A percentile compares a stretch with the other conserved stretches of the same genome.
Evolutionary conservation across 2,888 invertebrate species (phyloP).

Genomic region (Ophion ellenae): DNA sequence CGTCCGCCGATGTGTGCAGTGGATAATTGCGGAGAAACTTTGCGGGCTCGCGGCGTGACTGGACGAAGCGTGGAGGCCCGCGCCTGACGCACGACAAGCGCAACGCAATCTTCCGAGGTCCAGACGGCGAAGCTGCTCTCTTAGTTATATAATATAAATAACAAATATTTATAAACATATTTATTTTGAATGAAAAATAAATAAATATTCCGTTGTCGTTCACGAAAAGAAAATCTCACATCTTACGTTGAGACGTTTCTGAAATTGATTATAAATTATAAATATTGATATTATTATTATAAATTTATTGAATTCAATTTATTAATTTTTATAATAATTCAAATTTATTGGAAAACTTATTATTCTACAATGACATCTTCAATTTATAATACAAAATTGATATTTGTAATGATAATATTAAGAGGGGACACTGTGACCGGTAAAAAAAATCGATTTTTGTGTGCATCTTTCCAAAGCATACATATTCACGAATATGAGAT

Average conservation of each 20-base stretch:
- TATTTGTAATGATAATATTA: no score
- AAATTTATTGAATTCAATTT: no score
- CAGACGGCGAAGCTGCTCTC: neutral
- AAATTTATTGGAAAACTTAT: no score
- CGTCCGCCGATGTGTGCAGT: constrained; percentile 41
- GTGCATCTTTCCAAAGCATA: no score
- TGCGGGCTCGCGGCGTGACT: neutral
- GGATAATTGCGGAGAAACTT: constrained; percentile 39
- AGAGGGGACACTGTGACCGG: no score
- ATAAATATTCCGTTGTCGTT: neutral
- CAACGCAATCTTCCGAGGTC: neutral
- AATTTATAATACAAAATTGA: no score
- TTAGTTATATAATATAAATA: neutral
- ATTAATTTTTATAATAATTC: no score
- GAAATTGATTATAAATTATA: neutral
- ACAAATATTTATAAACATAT: neutral
- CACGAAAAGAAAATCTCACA: neutral
- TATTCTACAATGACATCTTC: no score
- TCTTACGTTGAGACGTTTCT: neutral
- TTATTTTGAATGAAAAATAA: neutral
- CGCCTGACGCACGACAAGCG: neutral
- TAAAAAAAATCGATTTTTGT: no score
- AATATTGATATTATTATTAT: no score
- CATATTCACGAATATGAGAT: no score
- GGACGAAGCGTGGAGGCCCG: neutral